phyloP scores from a whole-genome alignment of 2,113 vertebrate genomes.

The Psophia crepitans region DNA sequence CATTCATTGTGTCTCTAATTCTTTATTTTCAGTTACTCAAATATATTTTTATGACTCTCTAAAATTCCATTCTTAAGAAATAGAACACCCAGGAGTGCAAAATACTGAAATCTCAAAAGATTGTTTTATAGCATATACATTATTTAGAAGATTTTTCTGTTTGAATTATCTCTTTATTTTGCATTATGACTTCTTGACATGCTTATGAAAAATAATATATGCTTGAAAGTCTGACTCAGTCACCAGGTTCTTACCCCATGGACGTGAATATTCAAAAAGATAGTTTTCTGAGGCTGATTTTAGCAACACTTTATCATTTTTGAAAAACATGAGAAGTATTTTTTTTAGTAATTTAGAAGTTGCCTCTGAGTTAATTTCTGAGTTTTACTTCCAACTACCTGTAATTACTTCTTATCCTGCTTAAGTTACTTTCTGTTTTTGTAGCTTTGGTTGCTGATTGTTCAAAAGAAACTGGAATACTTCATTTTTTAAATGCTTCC shows the following conservation, averaged over 20 bases:
- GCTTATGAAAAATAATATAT: neutral
- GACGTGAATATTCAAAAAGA: neutral
- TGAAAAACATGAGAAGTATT: rapidly evolving
- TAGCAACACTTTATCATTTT: neutral
- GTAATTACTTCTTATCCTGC: neutral
- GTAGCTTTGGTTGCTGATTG: neutral
- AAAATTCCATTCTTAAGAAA: neutral
- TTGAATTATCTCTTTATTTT: neutral
- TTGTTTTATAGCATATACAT: neutral
- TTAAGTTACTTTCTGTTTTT: neutral
- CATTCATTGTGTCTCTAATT: neutral
- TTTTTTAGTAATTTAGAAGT: neutral
- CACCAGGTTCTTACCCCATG: neutral
- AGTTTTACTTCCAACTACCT: neutral
- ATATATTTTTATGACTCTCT: neutral
- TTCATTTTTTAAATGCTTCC: no score
- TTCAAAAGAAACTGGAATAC: neutral
- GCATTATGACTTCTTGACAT: neutral
- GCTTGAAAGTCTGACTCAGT: neutral
- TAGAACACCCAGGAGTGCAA: neutral
- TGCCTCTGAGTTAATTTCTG: neutral
- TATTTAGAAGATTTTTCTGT: neutral
- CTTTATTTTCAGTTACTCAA: neutral
- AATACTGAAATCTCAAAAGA: neutral
- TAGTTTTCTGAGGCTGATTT: neutral